Evolutionary conservation across 2,797 vertebrate genomes (phyloP).

Genomic region (Pangasius sanitwongsei): DNA sequence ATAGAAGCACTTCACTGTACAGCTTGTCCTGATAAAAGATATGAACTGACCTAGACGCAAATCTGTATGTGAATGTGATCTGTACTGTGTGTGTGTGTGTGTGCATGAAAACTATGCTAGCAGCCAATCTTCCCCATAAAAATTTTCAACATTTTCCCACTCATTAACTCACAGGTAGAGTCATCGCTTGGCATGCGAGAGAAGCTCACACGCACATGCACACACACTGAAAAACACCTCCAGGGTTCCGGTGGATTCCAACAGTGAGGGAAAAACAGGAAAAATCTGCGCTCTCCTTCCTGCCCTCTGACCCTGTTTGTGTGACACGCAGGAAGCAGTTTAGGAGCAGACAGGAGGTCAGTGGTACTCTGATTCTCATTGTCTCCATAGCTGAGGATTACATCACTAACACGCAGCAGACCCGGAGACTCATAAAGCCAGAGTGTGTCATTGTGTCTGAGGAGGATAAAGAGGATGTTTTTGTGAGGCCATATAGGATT

Average conservation of each 20-base stretch:
- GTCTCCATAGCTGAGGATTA: slow-evolving; percentile 46
- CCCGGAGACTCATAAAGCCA: neutral
- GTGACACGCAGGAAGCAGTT: slow-evolving; percentile 60
- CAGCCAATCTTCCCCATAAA: slow-evolving; percentile 39
- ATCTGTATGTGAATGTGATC: neutral
- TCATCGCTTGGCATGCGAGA: slow-evolving; percentile 42
- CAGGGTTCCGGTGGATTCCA: slow-evolving; percentile 69
- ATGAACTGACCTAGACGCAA: slow-evolving; percentile 12
- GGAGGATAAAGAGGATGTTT: slow-evolving; percentile 35
- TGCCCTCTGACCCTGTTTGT: slow-evolving; percentile 67
- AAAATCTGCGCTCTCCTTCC: slow-evolving; percentile 85
- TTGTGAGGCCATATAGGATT: neutral
- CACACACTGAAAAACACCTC: slow-evolving; percentile 54
- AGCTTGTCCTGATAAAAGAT: slow-evolving; percentile 21
- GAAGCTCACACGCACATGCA: slow-evolving; percentile 37
- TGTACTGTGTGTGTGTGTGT: neutral
- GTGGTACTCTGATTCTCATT: slow-evolving; percentile 46
- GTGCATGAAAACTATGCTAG: neutral
- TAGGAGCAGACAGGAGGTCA: slow-evolving; percentile 55
- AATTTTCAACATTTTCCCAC: slow-evolving; percentile 18
- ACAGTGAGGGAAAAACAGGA: slow-evolving; percentile 89
- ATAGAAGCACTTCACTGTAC: slow-evolving; percentile 7
- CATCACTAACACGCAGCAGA: slow-evolving; percentile 48
- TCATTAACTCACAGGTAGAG: slow-evolving; percentile 54
- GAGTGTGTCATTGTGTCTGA: slow-evolving; percentile 27